Evolutionary conservation across 2,888 invertebrate species (phyloP), one percentile per base, ranked within the genome.

Genomic region (Eupithecia vulgata): DNA sequence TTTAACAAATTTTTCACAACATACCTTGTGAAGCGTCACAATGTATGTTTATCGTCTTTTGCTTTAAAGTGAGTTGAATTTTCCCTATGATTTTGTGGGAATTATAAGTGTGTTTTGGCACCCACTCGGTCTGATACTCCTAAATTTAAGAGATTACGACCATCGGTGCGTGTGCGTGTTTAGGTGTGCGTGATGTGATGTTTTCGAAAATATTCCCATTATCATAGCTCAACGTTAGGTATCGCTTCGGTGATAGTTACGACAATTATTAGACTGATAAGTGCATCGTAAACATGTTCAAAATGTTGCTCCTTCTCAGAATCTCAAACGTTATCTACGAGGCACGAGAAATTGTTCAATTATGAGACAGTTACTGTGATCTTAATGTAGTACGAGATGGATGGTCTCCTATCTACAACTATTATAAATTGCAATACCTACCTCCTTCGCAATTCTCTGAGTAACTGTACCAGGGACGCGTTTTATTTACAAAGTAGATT

Each of bases 381-480:
- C 52, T 52, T 68, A 74, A 72, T 67, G 73, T 42, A 72, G 61
- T 59, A 76, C 71, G 71, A 76, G 70, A 79, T 77, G 76, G 71
- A 79, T 78, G 77, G 76, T 77, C 74, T 78, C 69, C 10, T n/a
- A n/a, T 21, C n/a, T 21, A 21, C 37, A 65, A 37, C 15, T 65
- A n/a, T 52, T 21, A 52, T 52, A 21, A 34, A 30, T 64, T 35
- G 12, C 64, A 40, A 37, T 64, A 12, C 21, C 40, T 40, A n/a
- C 12, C 37, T 40, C 21, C 4, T 21, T 21, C 21, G 52, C 21
- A 21, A 3, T 21, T 21, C 5, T 52, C 4, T 21, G 4, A 52
- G 21, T 10, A 48, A 48, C 12, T 10, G 3, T 12, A 57, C 21
- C 13, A 57, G 25, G 8, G 57, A 25, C 21, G 1, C 5, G 5